Evolutionary conservation across 1,140 invertebrate genomes (phyloP).

Genomic region (Drosophila melanica): DNA sequence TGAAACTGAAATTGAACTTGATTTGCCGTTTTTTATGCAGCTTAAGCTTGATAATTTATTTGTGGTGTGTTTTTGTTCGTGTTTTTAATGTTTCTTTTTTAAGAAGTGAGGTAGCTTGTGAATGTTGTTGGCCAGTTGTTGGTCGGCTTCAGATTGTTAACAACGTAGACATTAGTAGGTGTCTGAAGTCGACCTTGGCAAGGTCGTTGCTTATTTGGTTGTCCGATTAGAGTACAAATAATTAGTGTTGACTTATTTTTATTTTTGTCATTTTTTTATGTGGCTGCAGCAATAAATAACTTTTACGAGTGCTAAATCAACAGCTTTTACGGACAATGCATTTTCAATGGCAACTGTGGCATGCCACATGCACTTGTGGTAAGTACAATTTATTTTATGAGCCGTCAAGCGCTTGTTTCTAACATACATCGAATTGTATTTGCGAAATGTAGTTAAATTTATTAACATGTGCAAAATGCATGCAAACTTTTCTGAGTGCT

Average conservation of each 20-base stretch:
- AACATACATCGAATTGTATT: constrained; percentile 1
- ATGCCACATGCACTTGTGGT: background rate
- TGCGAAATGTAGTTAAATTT: constrained; percentile 9
- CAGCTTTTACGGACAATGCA: constrained; percentile 7
- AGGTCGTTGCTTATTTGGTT: constrained; percentile 50
- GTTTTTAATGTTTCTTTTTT: constrained; percentile 10
- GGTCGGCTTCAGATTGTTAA: constrained; percentile 35
- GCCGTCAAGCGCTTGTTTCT: background rate
- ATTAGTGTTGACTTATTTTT: constrained; percentile 39
- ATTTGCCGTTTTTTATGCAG: constrained; percentile 46
- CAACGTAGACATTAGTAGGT: constrained; percentile 22
- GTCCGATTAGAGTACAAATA: constrained; percentile 21
- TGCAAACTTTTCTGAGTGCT: constrained; percentile 6
- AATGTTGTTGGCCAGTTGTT: constrained; percentile 30
- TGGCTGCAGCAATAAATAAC: constrained; percentile 18
- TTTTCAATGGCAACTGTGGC: constrained; percentile 17
- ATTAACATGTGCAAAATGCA: constrained; percentile 47
- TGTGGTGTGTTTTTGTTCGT: constrained; percentile 29
- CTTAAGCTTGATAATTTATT: constrained; percentile 29
- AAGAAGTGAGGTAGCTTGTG: constrained; percentile 27
- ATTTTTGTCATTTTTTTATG: constrained; percentile 9
- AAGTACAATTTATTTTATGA: background rate
- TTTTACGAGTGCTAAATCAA: constrained; percentile 15
- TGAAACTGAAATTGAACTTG: constrained; percentile 39
- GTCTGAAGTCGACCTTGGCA: constrained; percentile 45